These are phyloP conservation scores for Pomatorhinus ruficollis DNA, from an alignment of 2,113 vertebrate genomes.

Conservation along the genomic window DNA sequence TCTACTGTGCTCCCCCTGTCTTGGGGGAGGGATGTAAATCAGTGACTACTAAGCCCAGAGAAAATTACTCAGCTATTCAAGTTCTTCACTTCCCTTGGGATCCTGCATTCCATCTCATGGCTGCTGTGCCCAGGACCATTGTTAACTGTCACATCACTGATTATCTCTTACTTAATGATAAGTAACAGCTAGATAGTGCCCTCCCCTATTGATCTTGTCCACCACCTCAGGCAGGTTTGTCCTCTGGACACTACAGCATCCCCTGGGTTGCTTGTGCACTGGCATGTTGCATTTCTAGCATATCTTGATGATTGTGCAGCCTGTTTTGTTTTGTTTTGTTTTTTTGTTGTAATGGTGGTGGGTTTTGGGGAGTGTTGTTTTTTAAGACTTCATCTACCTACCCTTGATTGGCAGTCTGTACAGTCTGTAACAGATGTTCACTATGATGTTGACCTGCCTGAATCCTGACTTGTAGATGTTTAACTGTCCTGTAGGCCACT, in stretches of 20 bases:
- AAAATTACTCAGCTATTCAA: not conserved
- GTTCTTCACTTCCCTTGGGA: not conserved
- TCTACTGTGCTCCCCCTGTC: accelerated
- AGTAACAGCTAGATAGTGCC: not conserved
- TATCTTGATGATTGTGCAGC: not conserved
- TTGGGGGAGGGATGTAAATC: not conserved
- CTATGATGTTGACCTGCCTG: not conserved
- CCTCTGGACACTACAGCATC: not conserved
- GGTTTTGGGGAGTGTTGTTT: not conserved
- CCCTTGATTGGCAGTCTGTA: not conserved
- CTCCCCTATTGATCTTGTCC: not conserved
- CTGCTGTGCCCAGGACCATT: not conserved
- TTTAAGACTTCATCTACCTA: not conserved
- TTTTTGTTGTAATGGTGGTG: not conserved
- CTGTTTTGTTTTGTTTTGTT: not conserved
- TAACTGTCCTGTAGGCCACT: not conserved
- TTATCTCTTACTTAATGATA: not conserved
- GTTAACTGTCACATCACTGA: not conserved
- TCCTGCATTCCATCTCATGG: not conserved
- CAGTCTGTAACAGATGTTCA: not conserved
- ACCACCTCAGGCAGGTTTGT: not conserved
- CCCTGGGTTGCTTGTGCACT: not conserved
- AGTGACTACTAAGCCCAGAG: not conserved
- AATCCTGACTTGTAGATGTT: not conserved
- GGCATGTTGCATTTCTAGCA: not conserved